Evolutionary conservation across 92 coral and sea anemone species (phyloP).

Genomic region (Epizoanthus fatuus): DNA sequence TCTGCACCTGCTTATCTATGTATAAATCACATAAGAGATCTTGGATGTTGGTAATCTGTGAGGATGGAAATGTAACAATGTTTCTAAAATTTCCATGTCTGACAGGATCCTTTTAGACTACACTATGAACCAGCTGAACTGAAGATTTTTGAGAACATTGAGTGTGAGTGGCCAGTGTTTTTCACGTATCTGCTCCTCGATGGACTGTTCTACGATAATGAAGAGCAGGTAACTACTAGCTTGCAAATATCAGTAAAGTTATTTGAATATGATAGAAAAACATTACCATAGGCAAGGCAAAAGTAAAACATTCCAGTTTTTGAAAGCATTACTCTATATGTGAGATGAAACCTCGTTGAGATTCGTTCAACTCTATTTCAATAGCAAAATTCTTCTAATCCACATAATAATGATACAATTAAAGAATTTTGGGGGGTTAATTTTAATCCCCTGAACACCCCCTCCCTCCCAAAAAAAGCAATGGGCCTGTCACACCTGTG

Average conservation of each 20-base stretch:
- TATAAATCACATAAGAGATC: too few species aligned
- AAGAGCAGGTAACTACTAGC: slow-evolving; percentile 79
- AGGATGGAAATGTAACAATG: not conserved
- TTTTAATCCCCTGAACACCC: too few species aligned
- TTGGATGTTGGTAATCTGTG: too few species aligned
- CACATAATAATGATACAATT: too few species aligned
- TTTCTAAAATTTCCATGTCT: not conserved
- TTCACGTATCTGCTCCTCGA: slow-evolving; percentile 91
- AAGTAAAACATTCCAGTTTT: not conserved
- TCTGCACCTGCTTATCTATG: too few species aligned
- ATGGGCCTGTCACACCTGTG: too few species aligned
- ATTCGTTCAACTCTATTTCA: too few species aligned
- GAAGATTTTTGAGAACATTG: slow-evolving; percentile 96
- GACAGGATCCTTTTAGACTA: slow-evolving; percentile 86
- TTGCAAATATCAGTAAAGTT: too few species aligned
- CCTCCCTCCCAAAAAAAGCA: too few species aligned
- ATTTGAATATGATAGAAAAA: not conserved
- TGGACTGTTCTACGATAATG: slow-evolving; percentile 83
- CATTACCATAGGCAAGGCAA: not conserved
- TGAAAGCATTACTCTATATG: not conserved
- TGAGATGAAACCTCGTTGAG: not conserved
- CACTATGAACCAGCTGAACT: slow-evolving; percentile 99
- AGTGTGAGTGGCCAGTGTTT: slow-evolving; percentile 99
- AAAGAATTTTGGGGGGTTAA: too few species aligned
- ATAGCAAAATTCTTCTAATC: too few species aligned